These are phyloP conservation scores for Anneissia japonica DNA, from an alignment of 35 echinoderm and acorn worm species.

Conservation along the genomic window DNA sequence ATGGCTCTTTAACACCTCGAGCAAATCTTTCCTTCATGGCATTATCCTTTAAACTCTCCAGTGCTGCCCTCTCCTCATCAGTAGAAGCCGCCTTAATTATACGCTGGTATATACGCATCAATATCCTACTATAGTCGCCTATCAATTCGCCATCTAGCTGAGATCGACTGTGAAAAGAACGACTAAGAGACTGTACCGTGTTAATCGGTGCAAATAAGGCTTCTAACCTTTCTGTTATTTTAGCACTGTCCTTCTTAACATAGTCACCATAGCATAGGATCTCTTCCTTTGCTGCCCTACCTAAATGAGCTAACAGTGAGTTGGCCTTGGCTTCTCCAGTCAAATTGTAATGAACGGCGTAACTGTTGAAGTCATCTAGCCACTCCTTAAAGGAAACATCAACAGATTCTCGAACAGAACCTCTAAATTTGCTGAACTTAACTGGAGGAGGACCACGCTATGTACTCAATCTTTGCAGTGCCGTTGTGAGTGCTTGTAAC, in stretches of 20 bases:
- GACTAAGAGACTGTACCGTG: slow-evolving; percentile 16
- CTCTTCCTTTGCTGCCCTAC: too few species aligned
- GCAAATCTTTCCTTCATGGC: slow-evolving; percentile 16
- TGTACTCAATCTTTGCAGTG: too few species aligned
- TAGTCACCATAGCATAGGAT: too few species aligned
- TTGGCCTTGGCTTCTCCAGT: too few species aligned
- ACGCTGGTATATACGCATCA: slow-evolving; percentile 6
- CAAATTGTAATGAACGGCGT: too few species aligned
- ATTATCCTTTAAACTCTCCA: slow-evolving; percentile 12
- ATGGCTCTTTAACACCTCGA: slow-evolving; percentile 28
- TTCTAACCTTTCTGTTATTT: background rate
- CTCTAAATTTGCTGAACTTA: too few species aligned
- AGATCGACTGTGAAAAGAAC: slow-evolving; percentile 14
- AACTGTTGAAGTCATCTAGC: too few species aligned
- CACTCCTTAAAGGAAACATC: too few species aligned
- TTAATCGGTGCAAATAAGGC: slow-evolving; percentile 20
- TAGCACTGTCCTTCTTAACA: background rate
- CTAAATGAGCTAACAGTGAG: too few species aligned
- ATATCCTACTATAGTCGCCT: slow-evolving; percentile 27
- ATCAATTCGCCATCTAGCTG: slow-evolving; percentile 17
- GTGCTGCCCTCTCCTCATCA: slow-evolving; percentile 22
- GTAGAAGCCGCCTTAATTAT: slow-evolving; percentile 19
- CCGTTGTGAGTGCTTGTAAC: too few species aligned
- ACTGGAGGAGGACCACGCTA: too few species aligned
- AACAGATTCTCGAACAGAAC: too few species aligned